These are phyloP conservation scores for Sebastes kiyomatsui DNA, from an alignment of 2,797 vertebrate species.

Conservation along the genomic window DNA sequence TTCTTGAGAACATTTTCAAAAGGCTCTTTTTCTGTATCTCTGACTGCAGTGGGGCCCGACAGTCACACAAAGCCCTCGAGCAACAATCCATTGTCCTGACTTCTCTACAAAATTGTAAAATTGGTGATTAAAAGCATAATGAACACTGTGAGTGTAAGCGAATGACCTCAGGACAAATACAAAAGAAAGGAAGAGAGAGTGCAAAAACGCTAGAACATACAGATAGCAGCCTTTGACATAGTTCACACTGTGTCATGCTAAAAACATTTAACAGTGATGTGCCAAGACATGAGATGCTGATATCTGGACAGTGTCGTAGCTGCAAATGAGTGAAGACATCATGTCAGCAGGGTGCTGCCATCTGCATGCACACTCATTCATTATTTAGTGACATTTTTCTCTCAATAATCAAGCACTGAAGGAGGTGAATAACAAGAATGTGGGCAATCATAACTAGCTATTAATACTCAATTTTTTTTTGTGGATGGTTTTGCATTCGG, in stretches of 20 bases:
- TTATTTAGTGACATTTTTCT: constrained; percentile 38
- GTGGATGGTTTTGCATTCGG: neutral
- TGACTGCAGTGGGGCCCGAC: neutral
- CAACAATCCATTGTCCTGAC: constrained; percentile 32
- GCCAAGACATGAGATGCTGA: constrained; percentile 21
- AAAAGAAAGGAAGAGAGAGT: neutral
- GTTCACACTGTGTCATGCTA: neutral
- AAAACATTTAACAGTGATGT: constrained; percentile 3
- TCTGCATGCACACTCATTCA: constrained; percentile 42
- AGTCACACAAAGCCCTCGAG: constrained; percentile 35
- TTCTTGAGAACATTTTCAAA: constrained; percentile 5
- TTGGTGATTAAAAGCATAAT: constrained; percentile 45
- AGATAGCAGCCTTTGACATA: neutral
- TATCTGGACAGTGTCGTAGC: constrained; percentile 31
- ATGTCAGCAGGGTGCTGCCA: constrained; percentile 37
- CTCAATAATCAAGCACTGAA: constrained; percentile 10
- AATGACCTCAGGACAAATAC: constrained; percentile 8
- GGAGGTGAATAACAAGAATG: neutral
- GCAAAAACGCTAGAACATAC: neutral
- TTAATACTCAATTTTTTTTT: too few relatives aligned
- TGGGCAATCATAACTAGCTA: neutral
- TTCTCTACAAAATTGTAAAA: constrained; percentile 25
- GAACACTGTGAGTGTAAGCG: neutral
- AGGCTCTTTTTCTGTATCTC: neutral
- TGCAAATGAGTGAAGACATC: constrained; percentile 26